phyloP scores from a whole-genome alignment of 2,113 vertebrate species.

The Protomyctophum bolini region DNA sequence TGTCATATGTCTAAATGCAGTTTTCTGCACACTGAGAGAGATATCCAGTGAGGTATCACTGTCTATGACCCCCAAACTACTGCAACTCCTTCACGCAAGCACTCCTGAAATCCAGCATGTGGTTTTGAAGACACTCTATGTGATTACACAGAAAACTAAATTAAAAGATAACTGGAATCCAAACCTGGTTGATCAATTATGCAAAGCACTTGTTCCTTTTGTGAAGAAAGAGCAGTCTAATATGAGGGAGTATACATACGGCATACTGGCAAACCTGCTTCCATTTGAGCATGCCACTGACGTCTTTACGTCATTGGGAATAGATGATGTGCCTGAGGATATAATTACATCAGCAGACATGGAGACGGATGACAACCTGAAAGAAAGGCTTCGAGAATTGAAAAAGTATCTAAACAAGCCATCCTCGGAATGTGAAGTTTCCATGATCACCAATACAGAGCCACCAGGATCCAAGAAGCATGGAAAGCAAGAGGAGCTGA shows the following conservation, averaged over 20 bases:
- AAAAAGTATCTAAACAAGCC: background rate
- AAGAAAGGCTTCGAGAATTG: slow-evolving; percentile 39
- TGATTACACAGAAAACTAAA: background rate
- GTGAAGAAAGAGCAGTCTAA: too few relatives aligned
- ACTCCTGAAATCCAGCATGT: background rate
- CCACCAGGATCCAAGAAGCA: too few relatives aligned
- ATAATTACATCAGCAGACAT: slow-evolving; percentile 45
- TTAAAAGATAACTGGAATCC: background rate
- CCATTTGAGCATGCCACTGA: slow-evolving; percentile 6
- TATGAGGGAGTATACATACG: background rate
- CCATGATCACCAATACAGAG: slow-evolving; percentile 13
- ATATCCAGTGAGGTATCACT: slow-evolving; percentile 9
- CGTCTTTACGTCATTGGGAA: slow-evolving; percentile 25
- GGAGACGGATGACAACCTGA: slow-evolving; percentile 42
- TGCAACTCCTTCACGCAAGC: background rate
- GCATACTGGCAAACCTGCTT: slow-evolving; percentile 5
- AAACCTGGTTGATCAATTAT: slow-evolving; percentile 14
- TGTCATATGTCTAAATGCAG: slow-evolving; percentile 7
- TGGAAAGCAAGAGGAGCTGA: background rate
- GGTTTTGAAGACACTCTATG: slow-evolving; percentile 8
- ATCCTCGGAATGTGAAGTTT: background rate
- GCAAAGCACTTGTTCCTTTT: background rate
- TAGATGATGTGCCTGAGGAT: slow-evolving; percentile 56
- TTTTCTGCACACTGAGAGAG: slow-evolving; percentile 38
- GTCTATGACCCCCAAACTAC: slow-evolving; percentile 11